Conservation (phyloP, 2,113 vertebrate species). For the Erythrocercus mccallii region DNA sequence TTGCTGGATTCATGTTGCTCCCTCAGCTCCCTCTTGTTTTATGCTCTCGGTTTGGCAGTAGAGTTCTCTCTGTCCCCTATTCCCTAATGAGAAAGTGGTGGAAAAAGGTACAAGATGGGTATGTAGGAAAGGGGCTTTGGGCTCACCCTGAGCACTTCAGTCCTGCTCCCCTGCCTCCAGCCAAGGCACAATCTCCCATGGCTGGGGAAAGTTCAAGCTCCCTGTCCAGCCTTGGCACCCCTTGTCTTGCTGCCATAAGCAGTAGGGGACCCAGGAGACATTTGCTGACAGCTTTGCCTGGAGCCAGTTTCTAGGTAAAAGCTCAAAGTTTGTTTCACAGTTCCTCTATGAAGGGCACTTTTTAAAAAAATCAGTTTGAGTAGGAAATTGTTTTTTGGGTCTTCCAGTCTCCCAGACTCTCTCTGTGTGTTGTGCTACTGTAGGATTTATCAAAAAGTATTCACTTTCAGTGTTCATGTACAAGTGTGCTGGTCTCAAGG, state of each 20-base stretch:
- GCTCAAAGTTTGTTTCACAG: not conserved
- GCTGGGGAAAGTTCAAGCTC: not conserved
- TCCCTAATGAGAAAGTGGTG: not conserved
- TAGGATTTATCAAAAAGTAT: not conserved
- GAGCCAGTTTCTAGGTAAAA: constrained; percentile 4
- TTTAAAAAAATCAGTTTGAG: not conserved
- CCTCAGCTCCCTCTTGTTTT: not conserved
- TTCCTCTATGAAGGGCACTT: not conserved
- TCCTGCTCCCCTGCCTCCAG: not conserved
- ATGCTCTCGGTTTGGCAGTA: not conserved
- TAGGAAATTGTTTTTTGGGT: not conserved
- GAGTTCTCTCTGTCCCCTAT: not conserved
- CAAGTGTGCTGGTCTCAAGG: not conserved
- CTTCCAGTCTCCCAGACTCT: not conserved
- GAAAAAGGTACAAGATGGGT: not conserved
- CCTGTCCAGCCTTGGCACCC: not conserved
- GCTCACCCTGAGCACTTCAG: not conserved
- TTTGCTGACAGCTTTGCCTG: not conserved
- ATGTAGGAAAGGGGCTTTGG: not conserved
- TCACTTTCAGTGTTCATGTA: not conserved
- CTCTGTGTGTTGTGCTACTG: not conserved
- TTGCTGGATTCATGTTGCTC: not conserved
- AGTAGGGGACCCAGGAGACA: not conserved
- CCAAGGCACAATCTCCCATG: not conserved
- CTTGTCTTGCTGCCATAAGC: not conserved